phyloP scores from a whole-genome alignment of 1,140 invertebrate genomes.

The Panagrolaimus sp. region DNA sequence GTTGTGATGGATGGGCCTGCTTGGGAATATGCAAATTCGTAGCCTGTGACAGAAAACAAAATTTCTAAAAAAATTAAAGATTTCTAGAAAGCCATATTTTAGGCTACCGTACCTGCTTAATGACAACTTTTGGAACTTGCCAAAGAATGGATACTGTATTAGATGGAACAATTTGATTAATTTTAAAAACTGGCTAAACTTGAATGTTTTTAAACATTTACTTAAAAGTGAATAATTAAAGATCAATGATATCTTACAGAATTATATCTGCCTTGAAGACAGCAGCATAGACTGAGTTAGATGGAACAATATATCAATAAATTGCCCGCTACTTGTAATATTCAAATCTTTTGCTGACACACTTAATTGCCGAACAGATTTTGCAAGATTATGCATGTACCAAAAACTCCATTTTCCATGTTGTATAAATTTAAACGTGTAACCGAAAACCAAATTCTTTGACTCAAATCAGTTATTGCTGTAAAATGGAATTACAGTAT shows the following conservation, averaged over 20 bases:
- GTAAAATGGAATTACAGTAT: constrained; percentile 12
- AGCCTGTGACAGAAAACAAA: too few species aligned
- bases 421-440: constrained; percentile 29
- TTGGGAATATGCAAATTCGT: too few species aligned
- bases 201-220: neutral
- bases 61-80: too few species aligned
- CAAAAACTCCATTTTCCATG: constrained; percentile 41
- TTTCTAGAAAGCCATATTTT: too few species aligned
- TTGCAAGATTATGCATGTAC: too few species aligned
- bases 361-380: constrained; percentile 33
- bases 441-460: constrained; percentile 20
- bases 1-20: too few species aligned
- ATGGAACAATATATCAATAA: constrained; percentile 25
- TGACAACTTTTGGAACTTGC: constrained; percentile 57
- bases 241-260: too few species aligned
- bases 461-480: neutral
- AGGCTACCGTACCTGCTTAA: too few species aligned
- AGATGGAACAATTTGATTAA: constrained; percentile 66
- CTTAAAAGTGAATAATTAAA: constrained; percentile 28
- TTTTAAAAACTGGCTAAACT: too few species aligned
- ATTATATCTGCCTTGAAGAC: too few species aligned
- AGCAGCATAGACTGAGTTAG: constrained; percentile 41
- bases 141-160: constrained; percentile 52
- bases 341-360: constrained; percentile 15
- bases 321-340: constrained; percentile 11